phyloP scores from a whole-genome alignment of 1,140 invertebrate genomes.

The Gryllus bimaculatus region DNA sequence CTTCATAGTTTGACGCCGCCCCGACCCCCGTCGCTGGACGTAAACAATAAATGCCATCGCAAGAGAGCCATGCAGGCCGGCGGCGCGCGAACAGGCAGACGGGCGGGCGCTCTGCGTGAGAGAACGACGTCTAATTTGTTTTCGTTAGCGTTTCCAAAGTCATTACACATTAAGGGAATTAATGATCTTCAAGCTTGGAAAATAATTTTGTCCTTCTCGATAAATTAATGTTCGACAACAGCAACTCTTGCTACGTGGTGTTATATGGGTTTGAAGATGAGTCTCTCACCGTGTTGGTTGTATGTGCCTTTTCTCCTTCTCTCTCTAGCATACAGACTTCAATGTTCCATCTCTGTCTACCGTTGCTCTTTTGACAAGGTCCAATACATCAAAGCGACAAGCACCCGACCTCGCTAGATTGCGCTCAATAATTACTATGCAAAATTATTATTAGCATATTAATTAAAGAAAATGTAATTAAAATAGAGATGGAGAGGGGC shows the following conservation, averaged over 20 bases:
- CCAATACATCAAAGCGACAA: constrained; percentile 37
- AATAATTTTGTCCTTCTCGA: not conserved
- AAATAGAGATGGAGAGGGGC: constrained; percentile 16
- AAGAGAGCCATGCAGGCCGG: not conserved
- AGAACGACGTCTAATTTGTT: not conserved
- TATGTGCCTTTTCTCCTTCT: not conserved
- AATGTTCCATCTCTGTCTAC: constrained; percentile 11
- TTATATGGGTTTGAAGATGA: constrained; percentile 5
- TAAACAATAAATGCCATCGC: not conserved
- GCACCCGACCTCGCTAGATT: constrained; percentile 35
- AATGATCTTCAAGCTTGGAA: not conserved
- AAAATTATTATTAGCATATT: constrained; percentile 45
- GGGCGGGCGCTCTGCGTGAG: not conserved
- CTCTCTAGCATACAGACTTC: not conserved
- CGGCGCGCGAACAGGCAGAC: not conserved
- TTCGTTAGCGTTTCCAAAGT: not conserved
- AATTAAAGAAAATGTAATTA: constrained; percentile 35
- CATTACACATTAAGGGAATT: constrained; percentile 1
- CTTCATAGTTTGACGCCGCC: not conserved
- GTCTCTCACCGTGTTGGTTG: not conserved
- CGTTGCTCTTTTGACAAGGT: constrained; percentile 8
- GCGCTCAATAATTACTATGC: constrained; percentile 42
- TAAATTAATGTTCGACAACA: constrained; percentile 1
- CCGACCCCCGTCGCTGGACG: not conserved
- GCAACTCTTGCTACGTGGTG: not conserved